These are phyloP conservation scores for Meliscaeva auricollis DNA, from an alignment of 2,888 invertebrate species.

Conservation along the genomic window DNA sequence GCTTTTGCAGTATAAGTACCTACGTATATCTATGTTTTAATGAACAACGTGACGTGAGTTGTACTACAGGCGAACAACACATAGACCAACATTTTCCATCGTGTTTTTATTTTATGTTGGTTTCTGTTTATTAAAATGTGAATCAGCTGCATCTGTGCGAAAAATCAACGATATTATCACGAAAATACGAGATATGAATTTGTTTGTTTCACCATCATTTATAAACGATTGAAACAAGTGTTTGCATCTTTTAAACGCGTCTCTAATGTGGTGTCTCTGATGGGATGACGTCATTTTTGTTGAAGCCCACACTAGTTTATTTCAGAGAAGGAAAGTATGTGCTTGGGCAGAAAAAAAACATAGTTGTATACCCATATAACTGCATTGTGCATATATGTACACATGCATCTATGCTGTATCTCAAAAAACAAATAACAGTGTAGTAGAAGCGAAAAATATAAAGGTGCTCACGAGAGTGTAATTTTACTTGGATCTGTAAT, in stretches of 20 bases:
- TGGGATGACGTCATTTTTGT: constrained; percentile 56
- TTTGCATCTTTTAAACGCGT: constrained; percentile 54
- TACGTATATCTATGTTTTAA: constrained; percentile 10
- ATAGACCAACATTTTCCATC: constrained; percentile 27
- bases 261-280: constrained; percentile 30
- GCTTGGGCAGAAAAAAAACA: neutral
- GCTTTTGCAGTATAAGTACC: no score
- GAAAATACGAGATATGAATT: constrained; percentile 45
- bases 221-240: constrained; percentile 44
- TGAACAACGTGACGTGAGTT: constrained; percentile 22
- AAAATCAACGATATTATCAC: constrained; percentile 45
- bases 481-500: no score
- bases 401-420: neutral
- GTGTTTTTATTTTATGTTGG: constrained; percentile 45
- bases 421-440: neutral
- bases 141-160: constrained; percentile 59
- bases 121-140: constrained; percentile 32
- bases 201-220: constrained; percentile 16
- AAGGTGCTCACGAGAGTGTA: neutral
- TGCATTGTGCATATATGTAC: no score
- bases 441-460: no score
- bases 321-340: neutral
- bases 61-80: constrained; percentile 5
- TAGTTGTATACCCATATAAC: no score
- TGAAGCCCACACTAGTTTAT: constrained; percentile 37